Conservation (phyloP, 2,797 vertebrate genomes). For the Coccyzus lansbergi region DNA sequence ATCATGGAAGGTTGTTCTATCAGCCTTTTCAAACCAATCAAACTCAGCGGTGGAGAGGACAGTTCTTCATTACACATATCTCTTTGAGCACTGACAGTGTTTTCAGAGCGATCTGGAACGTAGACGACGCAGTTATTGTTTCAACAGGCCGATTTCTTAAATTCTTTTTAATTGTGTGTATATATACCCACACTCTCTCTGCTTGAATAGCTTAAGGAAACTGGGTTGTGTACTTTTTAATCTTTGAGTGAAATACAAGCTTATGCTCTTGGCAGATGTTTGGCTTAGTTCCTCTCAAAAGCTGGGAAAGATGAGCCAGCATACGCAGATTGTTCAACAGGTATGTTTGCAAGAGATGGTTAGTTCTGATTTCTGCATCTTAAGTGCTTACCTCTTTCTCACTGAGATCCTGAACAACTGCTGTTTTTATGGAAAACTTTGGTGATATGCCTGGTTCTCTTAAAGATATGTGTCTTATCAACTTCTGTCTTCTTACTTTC, state of each 20-base stretch:
- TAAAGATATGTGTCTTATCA: not conserved
- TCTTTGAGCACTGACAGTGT: not conserved
- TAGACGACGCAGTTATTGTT: not conserved
- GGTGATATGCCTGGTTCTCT: not conserved
- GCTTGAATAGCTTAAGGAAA: slow-evolving; percentile 11
- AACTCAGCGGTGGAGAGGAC: not conserved
- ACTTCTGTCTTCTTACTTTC: not conserved
- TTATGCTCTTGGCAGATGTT: slow-evolving; percentile 18
- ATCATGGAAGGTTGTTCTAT: not conserved
- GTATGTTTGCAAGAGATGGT: not conserved
- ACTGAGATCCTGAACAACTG: not conserved
- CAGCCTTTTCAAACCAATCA: not conserved
- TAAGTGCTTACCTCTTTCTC: not conserved
- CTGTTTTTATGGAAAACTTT: not conserved
- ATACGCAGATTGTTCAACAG: not conserved
- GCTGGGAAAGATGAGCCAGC: not conserved
- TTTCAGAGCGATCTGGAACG: not conserved
- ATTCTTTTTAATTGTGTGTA: not conserved
- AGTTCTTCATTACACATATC: not conserved
- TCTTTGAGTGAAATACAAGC: not conserved
- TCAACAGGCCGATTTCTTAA: not conserved
- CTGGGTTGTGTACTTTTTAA: not conserved
- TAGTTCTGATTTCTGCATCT: not conserved
- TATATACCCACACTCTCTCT: not conserved
- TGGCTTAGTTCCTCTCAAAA: slow-evolving; percentile 9